Percentiles rank a stretch among this genome's conserved stretches.
Evolutionary conservation across 1,140 invertebrate genomes (phyloP).

Genomic region (Zaprionus lachaisei): DNA sequence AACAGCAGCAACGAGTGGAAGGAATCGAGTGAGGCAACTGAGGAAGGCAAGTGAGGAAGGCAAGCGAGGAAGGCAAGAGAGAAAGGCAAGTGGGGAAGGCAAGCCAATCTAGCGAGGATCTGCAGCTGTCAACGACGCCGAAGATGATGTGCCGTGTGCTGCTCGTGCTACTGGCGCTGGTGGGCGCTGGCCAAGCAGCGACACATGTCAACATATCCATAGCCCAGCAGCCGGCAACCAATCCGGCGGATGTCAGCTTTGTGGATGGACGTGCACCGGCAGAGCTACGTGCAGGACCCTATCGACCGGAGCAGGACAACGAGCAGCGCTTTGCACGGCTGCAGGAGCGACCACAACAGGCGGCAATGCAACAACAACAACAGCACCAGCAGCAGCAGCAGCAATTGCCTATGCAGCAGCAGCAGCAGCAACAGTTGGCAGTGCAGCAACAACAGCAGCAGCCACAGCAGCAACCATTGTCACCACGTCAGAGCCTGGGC

Average conservation of each 20-base stretch:
- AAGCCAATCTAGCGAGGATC: not conserved
- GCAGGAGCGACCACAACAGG: constrained; percentile 49
- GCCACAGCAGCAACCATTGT: constrained; percentile 41
- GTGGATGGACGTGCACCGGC: constrained; percentile 70
- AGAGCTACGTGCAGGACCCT: constrained; percentile 69
- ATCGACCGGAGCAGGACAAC: constrained; percentile 18
- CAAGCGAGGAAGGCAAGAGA: not conserved
- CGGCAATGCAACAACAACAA: constrained; percentile 5
- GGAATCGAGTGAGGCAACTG: not conserved
- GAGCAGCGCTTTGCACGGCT: constrained; percentile 57
- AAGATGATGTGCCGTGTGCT: constrained; percentile 50
- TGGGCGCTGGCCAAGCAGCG: constrained; percentile 52
- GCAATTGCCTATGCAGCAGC: constrained; percentile 11
- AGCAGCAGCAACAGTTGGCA: constrained; percentile 15
- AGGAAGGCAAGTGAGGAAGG: no score
- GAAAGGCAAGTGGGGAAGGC: not conserved
- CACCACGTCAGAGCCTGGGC: constrained; percentile 59
- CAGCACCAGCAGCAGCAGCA: constrained; percentile 17
- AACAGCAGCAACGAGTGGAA: not conserved
- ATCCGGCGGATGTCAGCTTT: constrained; percentile 76
- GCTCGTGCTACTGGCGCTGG: constrained; percentile 55
- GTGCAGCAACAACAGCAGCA: constrained; percentile 27
- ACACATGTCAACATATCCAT: constrained; percentile 83
- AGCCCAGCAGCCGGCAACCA: constrained; percentile 71
- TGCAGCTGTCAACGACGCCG: not conserved